A percentile compares a stretch with the other conserved stretches of the same genome.
These are phyloP conservation scores for Leucozona laternaria DNA, from an alignment of 2,888 invertebrate genomes.

Conservation along the genomic window DNA sequence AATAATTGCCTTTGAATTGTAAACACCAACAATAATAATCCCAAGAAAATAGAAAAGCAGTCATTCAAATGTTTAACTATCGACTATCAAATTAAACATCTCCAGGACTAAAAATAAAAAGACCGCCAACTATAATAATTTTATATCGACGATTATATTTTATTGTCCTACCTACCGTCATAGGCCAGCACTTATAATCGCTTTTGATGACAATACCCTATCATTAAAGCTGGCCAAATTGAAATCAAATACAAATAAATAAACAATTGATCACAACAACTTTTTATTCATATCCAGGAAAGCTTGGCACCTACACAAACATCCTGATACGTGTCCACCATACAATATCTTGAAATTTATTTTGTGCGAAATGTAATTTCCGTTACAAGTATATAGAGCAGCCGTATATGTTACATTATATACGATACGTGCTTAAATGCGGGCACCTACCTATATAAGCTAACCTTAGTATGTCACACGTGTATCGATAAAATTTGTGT, in stretches of 20 bases:
- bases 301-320: not conserved
- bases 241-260: constrained; percentile 12
- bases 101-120: not conserved
- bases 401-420: not conserved
- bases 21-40: not conserved
- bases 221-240: not conserved
- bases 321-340: not conserved
- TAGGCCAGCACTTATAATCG: not conserved
- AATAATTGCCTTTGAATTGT: not conserved
- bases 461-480: constrained; percentile 2
- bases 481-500: constrained; percentile 5
- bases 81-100: not conserved
- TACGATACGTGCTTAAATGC: too few species aligned
- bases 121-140: not conserved
- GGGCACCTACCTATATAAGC: too few species aligned
- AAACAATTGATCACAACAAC: constrained; percentile 12
- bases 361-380: not conserved
- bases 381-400: not conserved
- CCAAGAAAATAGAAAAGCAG: not conserved
- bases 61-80: not conserved
- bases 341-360: not conserved
- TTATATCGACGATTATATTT: not conserved
- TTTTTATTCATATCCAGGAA: not conserved
- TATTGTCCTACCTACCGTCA: not conserved
- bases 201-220: not conserved